Base-by-base conservation (phyloP, 2,113 vertebrate genomes). In the Ptyas mucosa region DNA sequence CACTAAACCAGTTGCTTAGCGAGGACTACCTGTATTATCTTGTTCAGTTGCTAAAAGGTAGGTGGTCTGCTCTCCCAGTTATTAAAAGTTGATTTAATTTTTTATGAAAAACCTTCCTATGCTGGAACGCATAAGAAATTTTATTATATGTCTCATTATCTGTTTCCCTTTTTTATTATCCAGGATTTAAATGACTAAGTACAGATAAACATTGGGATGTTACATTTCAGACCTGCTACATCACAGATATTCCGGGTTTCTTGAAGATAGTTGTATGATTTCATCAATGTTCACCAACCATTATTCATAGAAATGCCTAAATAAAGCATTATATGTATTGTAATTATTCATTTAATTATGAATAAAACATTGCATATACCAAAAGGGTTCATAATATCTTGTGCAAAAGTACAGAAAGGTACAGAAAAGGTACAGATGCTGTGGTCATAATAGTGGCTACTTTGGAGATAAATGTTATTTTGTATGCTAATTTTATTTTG, bases 81-180 rank as follows among this genome's bases (percentile, higher is more conserved):
- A 1, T 1, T 53, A 55, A 51, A 91, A 88, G 2, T 75, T 92
- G n/a, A 75, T 57, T 3, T 87, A 51, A 87, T 39, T 88, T 91
- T 1, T 43, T 91, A 55, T 87, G 51, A 90, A 94, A 89, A 94
- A 5, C 0, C 15, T 11, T n/a, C 8, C 24, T 89, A 54, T 91
- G n/a, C 57, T 91, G 89, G 93, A 95, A 93, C 8, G 8, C 34
- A 14, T 95, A 92, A 34, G 93, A 81, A 92, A 94, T 64, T 34
- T 53, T 81, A 57, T 55, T 6, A 10, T 34, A 46, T 15, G 34
- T 46, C n/a, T 64, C 4, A n/a, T n/a, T 34, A 69, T 69, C 64
- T 69, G 29, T 69, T 81, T 39, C 34, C 34, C 39, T 81, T 81
- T 69, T 81, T 39, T 81, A 2, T 88, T 34, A 12, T 55, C 11